Percentiles rank a stretch among this genome's conserved stretches.
Evolutionary conservation across 2,113 vertebrate genomes (phyloP).

Genomic region (Entomyzon cyanotis): DNA sequence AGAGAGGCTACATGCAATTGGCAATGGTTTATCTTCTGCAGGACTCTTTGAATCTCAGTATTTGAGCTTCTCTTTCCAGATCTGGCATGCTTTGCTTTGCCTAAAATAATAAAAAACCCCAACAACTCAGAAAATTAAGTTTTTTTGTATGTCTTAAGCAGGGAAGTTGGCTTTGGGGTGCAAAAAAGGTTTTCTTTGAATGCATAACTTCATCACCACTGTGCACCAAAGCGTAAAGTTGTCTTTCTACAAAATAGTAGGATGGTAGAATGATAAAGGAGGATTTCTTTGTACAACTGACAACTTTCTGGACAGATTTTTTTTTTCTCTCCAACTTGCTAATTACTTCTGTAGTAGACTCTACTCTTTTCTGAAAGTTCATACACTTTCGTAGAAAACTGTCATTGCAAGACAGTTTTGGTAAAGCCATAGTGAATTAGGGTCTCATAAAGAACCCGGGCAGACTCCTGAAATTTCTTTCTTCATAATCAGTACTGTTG

Average conservation of each 20-base stretch:
- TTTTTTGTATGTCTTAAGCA: neutral
- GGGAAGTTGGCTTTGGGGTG: neutral
- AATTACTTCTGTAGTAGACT: neutral
- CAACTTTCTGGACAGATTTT: neutral
- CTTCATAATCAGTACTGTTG: neutral
- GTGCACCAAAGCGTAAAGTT: neutral
- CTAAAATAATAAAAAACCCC: neutral
- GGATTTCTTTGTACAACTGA: neutral
- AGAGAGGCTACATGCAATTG: neutral
- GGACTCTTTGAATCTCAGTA: neutral
- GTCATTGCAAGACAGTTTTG: neutral
- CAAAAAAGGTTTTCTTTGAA: neutral
- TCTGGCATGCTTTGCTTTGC: neutral
- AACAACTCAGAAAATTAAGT: neutral
- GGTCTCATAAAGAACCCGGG: neutral
- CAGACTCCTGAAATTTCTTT: neutral
- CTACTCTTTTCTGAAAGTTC: neutral
- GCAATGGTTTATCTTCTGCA: neutral
- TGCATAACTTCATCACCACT: neutral
- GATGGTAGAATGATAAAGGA: neutral
- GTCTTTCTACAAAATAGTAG: fast-evolving
- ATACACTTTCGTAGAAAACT: fast-evolving
- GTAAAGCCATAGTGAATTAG: neutral
- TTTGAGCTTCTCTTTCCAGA: neutral
- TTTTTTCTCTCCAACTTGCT: neutral